phyloP scores from a whole-genome alignment of 2,888 invertebrate species.

The Euplexia lucipara region DNA sequence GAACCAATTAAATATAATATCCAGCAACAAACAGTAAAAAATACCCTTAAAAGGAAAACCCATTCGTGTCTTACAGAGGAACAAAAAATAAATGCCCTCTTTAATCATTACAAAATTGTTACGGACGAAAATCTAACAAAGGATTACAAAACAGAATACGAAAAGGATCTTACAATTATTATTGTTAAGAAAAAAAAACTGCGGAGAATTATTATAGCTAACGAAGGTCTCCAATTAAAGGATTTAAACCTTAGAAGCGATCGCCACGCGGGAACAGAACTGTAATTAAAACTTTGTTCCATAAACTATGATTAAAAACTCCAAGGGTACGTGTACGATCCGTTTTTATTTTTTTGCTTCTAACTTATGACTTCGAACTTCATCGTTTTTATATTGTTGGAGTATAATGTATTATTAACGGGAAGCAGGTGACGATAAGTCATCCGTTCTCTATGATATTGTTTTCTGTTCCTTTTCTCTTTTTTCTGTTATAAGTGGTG shows the following conservation, averaged over 20 bases:
- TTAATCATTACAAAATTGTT: constrained; percentile 60
- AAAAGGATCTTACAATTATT: constrained; percentile 63
- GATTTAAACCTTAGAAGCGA: constrained; percentile 71
- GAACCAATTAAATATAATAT: constrained; percentile 28
- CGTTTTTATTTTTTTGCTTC: constrained; percentile 61
- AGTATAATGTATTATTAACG: constrained; percentile 45
- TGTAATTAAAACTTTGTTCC: constrained; percentile 80
- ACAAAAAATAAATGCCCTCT: constrained; percentile 58
- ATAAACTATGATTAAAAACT: constrained; percentile 81
- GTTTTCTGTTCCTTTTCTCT: constrained; percentile 7
- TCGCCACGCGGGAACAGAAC: constrained; percentile 68
- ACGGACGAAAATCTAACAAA: constrained; percentile 60
- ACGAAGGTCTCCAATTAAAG: constrained; percentile 71
- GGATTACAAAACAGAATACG: constrained; percentile 64
- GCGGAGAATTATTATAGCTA: constrained; percentile 63
- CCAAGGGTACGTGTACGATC: constrained; percentile 61
- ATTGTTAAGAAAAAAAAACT: constrained; percentile 62
- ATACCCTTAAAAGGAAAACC: constrained; percentile 33
- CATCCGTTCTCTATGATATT: constrained; percentile 18
- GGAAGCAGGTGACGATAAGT: constrained; percentile 28
- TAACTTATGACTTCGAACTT: constrained; percentile 65
- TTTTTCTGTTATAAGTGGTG: constrained; percentile 4
- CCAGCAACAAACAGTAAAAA: constrained; percentile 38
- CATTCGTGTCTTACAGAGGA: constrained; percentile 30
- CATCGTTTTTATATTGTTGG: constrained; percentile 40